Conservation (phyloP, 2,113 vertebrate genomes). For the Drymodes brunneopygia region DNA sequence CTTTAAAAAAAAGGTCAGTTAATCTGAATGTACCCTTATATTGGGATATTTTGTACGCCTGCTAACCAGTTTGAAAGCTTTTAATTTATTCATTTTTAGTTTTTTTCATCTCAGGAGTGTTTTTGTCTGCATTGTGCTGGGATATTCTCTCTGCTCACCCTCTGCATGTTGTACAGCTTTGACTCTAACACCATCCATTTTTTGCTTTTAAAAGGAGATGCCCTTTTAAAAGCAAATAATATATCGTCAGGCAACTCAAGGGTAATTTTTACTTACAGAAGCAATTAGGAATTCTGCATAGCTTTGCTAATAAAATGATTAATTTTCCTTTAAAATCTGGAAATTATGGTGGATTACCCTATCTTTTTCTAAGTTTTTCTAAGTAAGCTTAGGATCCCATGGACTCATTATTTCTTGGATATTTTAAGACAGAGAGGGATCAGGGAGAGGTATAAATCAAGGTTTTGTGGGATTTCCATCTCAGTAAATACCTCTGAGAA, state of each 20-base stretch:
- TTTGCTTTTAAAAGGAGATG: not conserved
- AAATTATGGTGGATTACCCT: not conserved
- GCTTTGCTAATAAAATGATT: not conserved
- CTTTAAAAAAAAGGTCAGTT: not conserved
- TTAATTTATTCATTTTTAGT: not conserved
- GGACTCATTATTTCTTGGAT: not conserved
- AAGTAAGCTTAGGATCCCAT: not conserved
- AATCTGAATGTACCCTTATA: not conserved
- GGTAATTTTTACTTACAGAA: not conserved
- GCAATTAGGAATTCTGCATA: not conserved
- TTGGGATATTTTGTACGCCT: not conserved
- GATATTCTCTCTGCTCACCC: not conserved
- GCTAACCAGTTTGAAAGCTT: not conserved
- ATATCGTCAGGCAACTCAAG: not conserved
- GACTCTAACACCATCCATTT: not conserved
- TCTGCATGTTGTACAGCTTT: not conserved
- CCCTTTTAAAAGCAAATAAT: not conserved
- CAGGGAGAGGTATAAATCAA: accelerated
- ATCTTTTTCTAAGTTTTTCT: not conserved
- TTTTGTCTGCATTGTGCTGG: not conserved
- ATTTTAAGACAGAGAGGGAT: not conserved
- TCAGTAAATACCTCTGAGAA: not conserved
- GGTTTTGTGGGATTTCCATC: not conserved
- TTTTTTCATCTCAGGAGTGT: not conserved
- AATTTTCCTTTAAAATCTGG: not conserved